A percentile compares a stretch with the other conserved stretches of the same genome.
These are phyloP conservation scores for Sciaenops ocellatus DNA, from an alignment of 2,797 vertebrate genomes.

Conservation along the genomic window DNA sequence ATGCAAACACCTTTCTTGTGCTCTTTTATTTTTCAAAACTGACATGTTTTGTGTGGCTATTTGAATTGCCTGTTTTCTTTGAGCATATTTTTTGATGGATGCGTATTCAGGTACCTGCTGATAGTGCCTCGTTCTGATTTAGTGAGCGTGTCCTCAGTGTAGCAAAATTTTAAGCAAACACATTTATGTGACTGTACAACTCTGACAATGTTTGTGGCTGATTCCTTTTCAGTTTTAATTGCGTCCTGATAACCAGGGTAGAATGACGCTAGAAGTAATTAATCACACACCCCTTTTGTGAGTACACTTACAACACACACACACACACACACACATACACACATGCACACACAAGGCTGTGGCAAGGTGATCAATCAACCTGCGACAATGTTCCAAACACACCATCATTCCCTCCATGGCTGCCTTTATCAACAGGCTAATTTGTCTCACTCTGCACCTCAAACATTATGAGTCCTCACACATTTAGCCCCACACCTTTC, in stretches of 20 bases:
- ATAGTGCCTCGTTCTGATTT: constrained; percentile 55
- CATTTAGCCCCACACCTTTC: constrained; percentile 78
- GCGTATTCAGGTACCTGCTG: constrained; percentile 42
- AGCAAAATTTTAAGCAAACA: constrained; percentile 43
- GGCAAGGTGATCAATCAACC: constrained; percentile 78
- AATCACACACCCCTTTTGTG: constrained; percentile 70
- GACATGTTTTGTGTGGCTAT: constrained; percentile 49
- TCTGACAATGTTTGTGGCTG: constrained; percentile 36
- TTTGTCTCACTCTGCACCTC: constrained; percentile 79
- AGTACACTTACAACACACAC: constrained; percentile 52
- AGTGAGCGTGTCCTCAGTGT: constrained; percentile 37
- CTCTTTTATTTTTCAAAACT: constrained; percentile 54
- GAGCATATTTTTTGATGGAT: constrained; percentile 47
- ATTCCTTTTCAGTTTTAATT: constrained; percentile 73
- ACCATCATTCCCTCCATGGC: constrained; percentile 62
- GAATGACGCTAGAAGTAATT: constrained; percentile 69
- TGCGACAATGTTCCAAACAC: constrained; percentile 68
- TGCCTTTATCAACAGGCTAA: constrained; percentile 80
- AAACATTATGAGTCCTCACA: constrained; percentile 74
- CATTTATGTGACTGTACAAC: constrained; percentile 43
- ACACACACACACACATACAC: constrained; percentile 28
- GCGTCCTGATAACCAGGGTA: constrained; percentile 66
- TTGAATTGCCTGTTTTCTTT: constrained; percentile 46
- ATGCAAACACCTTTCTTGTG: constrained; percentile 63
- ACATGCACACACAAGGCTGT: constrained; percentile 30